phyloP scores from a whole-genome alignment of 2,113 vertebrate genomes.

The Peromyscus leucopus region DNA sequence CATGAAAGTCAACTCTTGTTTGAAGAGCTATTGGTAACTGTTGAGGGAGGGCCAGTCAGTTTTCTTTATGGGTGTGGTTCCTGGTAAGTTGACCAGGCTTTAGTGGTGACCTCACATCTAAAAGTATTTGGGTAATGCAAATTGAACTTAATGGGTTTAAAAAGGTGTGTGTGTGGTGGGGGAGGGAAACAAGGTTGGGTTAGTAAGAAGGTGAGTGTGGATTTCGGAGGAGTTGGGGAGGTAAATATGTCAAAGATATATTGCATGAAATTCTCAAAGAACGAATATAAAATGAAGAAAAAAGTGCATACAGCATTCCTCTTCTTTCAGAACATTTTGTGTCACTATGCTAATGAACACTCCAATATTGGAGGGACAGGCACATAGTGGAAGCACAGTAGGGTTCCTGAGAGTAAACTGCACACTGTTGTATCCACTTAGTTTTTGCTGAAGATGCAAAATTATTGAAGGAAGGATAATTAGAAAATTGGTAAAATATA shows the following conservation, averaged over 20 bases:
- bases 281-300: neutral
- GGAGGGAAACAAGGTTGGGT: neutral
- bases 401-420: neutral
- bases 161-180: neutral
- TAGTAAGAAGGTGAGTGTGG: neutral
- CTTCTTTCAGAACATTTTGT: neutral
- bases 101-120: neutral
- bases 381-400: neutral
- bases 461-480: neutral
- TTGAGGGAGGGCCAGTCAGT: neutral
- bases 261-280: neutral
- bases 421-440: neutral
- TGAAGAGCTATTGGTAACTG: neutral
- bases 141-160: neutral
- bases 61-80: neutral
- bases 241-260: neutral
- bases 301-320: neutral
- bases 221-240: neutral
- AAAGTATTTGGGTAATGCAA: neutral
- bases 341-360: neutral
- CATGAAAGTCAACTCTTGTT: neutral
- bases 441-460: neutral
- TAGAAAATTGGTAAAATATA: neutral
- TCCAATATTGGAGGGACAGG: neutral
- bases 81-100: neutral